These are phyloP conservation scores for Zeus faber DNA, from an alignment of 2,113 vertebrate species.

Conservation along the genomic window DNA sequence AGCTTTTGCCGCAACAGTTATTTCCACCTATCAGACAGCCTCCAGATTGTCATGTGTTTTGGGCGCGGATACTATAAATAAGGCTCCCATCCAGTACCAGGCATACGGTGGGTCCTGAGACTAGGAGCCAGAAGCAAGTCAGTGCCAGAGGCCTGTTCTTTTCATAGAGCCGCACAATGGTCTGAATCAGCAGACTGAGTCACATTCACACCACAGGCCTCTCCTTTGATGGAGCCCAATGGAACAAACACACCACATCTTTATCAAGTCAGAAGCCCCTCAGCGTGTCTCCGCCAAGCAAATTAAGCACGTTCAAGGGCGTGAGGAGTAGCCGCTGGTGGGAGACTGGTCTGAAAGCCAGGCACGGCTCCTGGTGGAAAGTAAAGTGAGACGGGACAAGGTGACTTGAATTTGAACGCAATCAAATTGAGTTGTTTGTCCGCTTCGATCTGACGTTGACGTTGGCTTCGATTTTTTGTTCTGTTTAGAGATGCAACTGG, in stretches of 20 bases:
- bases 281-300: conserved; percentile 29
- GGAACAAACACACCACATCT: conserved; percentile 46
- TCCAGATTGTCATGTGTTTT: conserved; percentile 21
- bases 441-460: too few relatives aligned
- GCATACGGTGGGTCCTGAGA: conserved; percentile 36
- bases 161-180: conserved; percentile 40
- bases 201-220: conserved; percentile 48
- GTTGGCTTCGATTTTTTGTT: too few relatives aligned
- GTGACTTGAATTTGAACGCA: too few relatives aligned
- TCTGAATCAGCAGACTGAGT: conserved; percentile 44
- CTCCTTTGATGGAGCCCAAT: conserved; percentile 45
- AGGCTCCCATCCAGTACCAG: conserved; percentile 29
- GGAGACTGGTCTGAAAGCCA: too few relatives aligned
- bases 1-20: too few relatives aligned
- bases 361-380: too few relatives aligned
- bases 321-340: conserved; percentile 1
- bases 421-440: too few relatives aligned
- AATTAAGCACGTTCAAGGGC: conserved; percentile 7
- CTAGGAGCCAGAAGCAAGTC: conserved; percentile 37
- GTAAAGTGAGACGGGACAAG: conserved; percentile 19
- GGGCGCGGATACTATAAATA: too few relatives aligned
- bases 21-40: conserved; percentile 40
- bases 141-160: conserved; percentile 31
- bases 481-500: too few relatives aligned
- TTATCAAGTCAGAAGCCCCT: conserved; percentile 38